Base-by-base conservation (phyloP, 2,113 vertebrate species). In the Alligator mississippiensis region DNA sequence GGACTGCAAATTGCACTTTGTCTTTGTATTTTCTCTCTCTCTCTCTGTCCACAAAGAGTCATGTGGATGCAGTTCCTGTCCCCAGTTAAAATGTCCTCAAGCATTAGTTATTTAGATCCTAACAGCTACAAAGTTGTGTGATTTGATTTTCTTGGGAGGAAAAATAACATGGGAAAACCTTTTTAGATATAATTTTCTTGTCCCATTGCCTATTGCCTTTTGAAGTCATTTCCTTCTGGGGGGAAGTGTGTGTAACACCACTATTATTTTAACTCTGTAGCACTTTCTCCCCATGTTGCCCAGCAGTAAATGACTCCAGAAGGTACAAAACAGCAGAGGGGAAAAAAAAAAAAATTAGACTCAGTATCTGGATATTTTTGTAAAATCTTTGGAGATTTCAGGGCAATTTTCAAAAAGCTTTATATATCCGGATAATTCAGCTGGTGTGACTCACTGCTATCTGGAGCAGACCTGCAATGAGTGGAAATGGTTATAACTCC, bases 171-270 rank as follows among this genome's bases (percentile, higher is more conserved):
- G 8, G 11, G 0, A 0, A 59, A 34, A 61, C 77, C 47, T 47
- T 47, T 22, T 19, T 12, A 70, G 30, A 70, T 89, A 59, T 78
- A 81, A 85, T 93, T 91, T 77, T 88, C 82, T 94, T 68, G 70
- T 93, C 90, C 63, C 61, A 77, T 85, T 92, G 47, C 47, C 47
- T 9, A 47, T 47, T n/a, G 34, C 77, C 74, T 84, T 79, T 54
- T 61, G 30, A 59, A 84, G 90, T 66, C 30, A 85, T 80, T 64
- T 68, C 4, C 2, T 79, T 34, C 24, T 16, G 63, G 9, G 1
- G 28, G 22, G 87, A 93, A 90, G 80, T 70, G 68, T 70, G 6
- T 72, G 14, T 87, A 93, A 88, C 63, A 82, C 68, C 80, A 55
- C 83, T 8, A 47, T 47, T 87, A 47, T 30, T 85, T 54, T 38